These are phyloP conservation scores for Aspidiotus rigidus DNA, from an alignment of 2,888 invertebrate species.

Conservation along the genomic window DNA sequence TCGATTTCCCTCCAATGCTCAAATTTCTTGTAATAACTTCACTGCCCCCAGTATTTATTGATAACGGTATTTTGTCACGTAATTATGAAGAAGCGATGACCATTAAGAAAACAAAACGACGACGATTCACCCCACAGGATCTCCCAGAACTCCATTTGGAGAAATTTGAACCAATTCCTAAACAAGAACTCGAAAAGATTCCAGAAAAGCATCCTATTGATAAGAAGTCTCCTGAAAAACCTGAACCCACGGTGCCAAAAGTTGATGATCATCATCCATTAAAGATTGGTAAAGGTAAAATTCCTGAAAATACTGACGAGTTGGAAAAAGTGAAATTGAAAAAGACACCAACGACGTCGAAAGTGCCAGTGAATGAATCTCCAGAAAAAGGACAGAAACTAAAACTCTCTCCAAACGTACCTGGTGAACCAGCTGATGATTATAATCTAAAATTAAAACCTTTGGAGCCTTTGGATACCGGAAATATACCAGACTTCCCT, in stretches of 20 bases:
- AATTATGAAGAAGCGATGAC: slow-evolving; percentile 40
- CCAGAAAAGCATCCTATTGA: slow-evolving; percentile 38
- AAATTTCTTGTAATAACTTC: slow-evolving; percentile 42
- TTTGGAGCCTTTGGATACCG: slow-evolving; percentile 37
- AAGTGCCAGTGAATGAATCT: slow-evolving; percentile 39
- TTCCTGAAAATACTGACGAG: slow-evolving; percentile 40
- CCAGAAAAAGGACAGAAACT: slow-evolving; percentile 37
- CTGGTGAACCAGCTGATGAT: slow-evolving; percentile 37
- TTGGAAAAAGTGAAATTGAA: slow-evolving; percentile 46
- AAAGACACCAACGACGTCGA: slow-evolving; percentile 40
- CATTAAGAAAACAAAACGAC: slow-evolving; percentile 39
- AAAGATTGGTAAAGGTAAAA: slow-evolving; percentile 49
- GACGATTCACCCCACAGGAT: slow-evolving; percentile 37
- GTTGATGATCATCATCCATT: slow-evolving; percentile 45
- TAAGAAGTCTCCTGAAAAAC: slow-evolving; percentile 36
- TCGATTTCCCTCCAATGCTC: slow-evolving; percentile 45
- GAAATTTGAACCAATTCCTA: slow-evolving; percentile 37
- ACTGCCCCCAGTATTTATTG: slow-evolving; percentile 39
- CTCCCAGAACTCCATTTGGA: slow-evolving; percentile 38
- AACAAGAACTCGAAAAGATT: slow-evolving; percentile 39
- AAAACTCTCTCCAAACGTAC: slow-evolving; percentile 40
- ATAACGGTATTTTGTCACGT: slow-evolving; percentile 40
- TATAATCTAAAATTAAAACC: slow-evolving; percentile 40
- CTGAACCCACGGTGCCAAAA: slow-evolving; percentile 43
- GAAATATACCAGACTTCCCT: slow-evolving; percentile 37